Conservation (phyloP, 2,888 invertebrate genomes). For the Napeogenes sylphis region DNA sequence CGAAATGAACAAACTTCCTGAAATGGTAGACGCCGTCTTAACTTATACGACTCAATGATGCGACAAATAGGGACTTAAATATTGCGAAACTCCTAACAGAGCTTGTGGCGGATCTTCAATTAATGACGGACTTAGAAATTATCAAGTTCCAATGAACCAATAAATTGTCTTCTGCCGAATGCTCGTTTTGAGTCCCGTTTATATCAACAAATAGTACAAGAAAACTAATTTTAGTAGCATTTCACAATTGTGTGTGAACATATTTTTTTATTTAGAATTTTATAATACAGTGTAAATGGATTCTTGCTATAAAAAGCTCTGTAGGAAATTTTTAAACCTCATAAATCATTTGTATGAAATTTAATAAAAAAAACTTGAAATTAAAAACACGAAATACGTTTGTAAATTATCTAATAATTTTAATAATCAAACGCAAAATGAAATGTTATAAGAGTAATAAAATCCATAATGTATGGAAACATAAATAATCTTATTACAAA, state of each 20-base stretch:
- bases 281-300: background rate
- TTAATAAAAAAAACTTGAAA: too few species aligned
- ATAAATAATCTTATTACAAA: constrained; percentile 23
- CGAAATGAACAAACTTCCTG: constrained; percentile 28
- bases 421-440: background rate
- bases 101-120: constrained; percentile 53
- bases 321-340: background rate
- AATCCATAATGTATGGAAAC: constrained; percentile 8
- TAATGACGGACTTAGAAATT: constrained; percentile 61
- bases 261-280: background rate
- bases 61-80: constrained; percentile 58
- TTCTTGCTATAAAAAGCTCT: background rate
- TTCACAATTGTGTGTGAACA: constrained; percentile 3
- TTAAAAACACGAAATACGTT: too few species aligned
- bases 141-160: constrained; percentile 52
- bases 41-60: constrained; percentile 48
- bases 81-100: constrained; percentile 50
- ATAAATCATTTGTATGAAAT: background rate
- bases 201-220: constrained; percentile 11
- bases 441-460: background rate
- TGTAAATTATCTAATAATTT: too few species aligned
- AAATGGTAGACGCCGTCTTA: constrained; percentile 36
- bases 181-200: constrained; percentile 27
- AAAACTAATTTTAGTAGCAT: background rate
- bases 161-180: constrained; percentile 46